Evolutionary conservation across 2,113 vertebrate species (phyloP), one percentile per base, ranked within the genome.

Genomic region (Tachycineta bicolor): DNA sequence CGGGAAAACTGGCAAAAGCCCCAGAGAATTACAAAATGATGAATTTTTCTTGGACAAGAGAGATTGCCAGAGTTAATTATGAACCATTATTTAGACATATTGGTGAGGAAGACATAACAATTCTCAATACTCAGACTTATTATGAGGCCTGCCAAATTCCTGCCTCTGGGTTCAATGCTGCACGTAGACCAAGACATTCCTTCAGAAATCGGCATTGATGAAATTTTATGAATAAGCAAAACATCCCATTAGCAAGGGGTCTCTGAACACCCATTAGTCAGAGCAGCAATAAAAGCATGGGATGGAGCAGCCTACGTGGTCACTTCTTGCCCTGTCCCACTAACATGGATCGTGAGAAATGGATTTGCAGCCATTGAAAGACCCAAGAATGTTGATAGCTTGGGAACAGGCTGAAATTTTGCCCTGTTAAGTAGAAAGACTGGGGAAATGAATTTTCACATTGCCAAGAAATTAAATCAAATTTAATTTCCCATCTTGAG

Each of bases 61-160:
- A 94, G 87, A 85, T 83, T 94, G 92, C 91, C 92, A 90, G 87
- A 92, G 83, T 94, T 97, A 93, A 97, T 94, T 87, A 95, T 78
- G 82, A 86, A 62, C 63, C 82, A 95, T 96, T 96, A 97, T 94
- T 95, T 88, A 94, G 68, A 93, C 53, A 64, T 79, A 89, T 86
- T 90, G 94, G 92, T 92, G 91, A 97, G 83, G 75, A 88, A 95
- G 92, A 97, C 90, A 94, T 77, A 94, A 97, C 81, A 93, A 87
- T 88, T 84, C 87, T 91, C 70, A 91, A 63, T 79, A 44, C 59
- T 73, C 76, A 89, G 92, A 90, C 84, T 94, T 96, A 70, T 53
- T 93, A 96, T 84, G 69, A 91, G 39, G 60, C 80, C 80, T 96
- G 93, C 91, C 92, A 96, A 81, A 91, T 97, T 82, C 71, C 56